These are phyloP conservation scores for Acanthurus lineatus DNA, from an alignment of 2,797 vertebrate species.

Conservation along the genomic window DNA sequence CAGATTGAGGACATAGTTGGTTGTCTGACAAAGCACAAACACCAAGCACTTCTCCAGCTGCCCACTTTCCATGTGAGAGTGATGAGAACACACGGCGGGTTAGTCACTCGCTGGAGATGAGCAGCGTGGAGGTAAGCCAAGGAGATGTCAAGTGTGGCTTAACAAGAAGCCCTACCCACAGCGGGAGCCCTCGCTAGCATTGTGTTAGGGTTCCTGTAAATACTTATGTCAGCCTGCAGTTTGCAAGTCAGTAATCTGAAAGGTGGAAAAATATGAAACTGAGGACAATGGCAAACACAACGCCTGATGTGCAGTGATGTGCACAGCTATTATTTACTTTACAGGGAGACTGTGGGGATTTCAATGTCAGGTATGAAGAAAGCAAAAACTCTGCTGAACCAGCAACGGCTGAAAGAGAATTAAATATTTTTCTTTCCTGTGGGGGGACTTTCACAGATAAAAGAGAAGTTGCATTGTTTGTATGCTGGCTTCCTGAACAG, in stretches of 20 bases:
- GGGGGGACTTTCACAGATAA: neutral
- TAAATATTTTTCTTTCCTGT: slow-evolving; percentile 2
- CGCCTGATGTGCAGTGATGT: slow-evolving; percentile 29
- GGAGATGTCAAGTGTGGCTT: slow-evolving; percentile 52
- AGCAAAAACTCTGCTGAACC: slow-evolving; percentile 37
- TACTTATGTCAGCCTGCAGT: slow-evolving; percentile 39
- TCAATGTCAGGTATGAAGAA: slow-evolving; percentile 37
- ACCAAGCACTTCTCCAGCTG: slow-evolving; percentile 74
- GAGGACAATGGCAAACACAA: slow-evolving; percentile 21
- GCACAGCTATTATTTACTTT: slow-evolving; percentile 47
- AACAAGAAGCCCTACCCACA: slow-evolving; percentile 41
- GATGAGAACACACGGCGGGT: slow-evolving; percentile 49
- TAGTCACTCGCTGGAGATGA: slow-evolving; percentile 59
- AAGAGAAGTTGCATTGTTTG: slow-evolving; percentile 15
- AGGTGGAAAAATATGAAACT: slow-evolving; percentile 14
- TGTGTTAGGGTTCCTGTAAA: slow-evolving; percentile 35
- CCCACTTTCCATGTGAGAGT: slow-evolving; percentile 59
- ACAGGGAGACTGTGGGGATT: slow-evolving; percentile 30
- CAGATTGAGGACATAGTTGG: slow-evolving; percentile 51
- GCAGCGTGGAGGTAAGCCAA: slow-evolving; percentile 57
- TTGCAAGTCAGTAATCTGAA: slow-evolving; percentile 23
- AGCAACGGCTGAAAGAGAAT: neutral
- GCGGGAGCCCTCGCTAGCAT: slow-evolving; percentile 4
- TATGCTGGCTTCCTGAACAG: neutral
- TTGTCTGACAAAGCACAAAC: slow-evolving; percentile 69